Base-by-base conservation (phyloP, 2,888 invertebrate genomes). In the Operophtera brumata region DNA sequence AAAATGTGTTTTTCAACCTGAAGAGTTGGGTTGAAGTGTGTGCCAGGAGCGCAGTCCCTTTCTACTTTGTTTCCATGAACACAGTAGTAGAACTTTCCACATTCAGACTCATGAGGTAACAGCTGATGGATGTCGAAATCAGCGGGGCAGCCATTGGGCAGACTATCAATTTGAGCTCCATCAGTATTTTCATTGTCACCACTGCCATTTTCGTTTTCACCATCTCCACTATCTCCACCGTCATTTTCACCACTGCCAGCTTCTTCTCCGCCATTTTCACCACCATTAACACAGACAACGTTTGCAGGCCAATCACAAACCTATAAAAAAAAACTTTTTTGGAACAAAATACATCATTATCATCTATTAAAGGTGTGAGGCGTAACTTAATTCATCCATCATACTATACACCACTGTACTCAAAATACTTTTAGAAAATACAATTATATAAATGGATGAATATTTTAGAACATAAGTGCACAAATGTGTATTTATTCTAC, bases 241-340 rank as follows among this genome's bases (percentile, higher is more conserved):
- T 6, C 11, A 34, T 34, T 34, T n/a, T 34, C 34, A 6, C 11
- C 36, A 13, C 30, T 30, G 30, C 30, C 30, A 8, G 7, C 2
- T 2, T 30, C 30, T 7, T 8, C 30, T 7, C 30, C 20, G 20
- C 20, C 20, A 20, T 20, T 20, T 20, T 20, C 28, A 3, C 20
- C 20, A 20, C 20, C 14, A 13, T 14, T 40, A 6, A 12, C 48
- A 36, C 73, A 73, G 14, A 63, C 67, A 10, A 62, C 73, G 13
- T 67, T 66, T 2, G 36, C 26, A 0, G 74, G 72, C 70, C 71
- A 72, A 42, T 77, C 75, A 13, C 36, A 39, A 11, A 14, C n/a
- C 46, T 43, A 35, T 34, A 43, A 11, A 9, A 7, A 43, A 57
- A 10, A 44, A 10, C 46, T 4, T 2, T 20, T 20, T 20, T 3